Percentiles rank a stretch among this genome's conserved stretches.
Conservation (phyloP, 2,888 invertebrate species). For the Drosophila setosimentum region DNA sequence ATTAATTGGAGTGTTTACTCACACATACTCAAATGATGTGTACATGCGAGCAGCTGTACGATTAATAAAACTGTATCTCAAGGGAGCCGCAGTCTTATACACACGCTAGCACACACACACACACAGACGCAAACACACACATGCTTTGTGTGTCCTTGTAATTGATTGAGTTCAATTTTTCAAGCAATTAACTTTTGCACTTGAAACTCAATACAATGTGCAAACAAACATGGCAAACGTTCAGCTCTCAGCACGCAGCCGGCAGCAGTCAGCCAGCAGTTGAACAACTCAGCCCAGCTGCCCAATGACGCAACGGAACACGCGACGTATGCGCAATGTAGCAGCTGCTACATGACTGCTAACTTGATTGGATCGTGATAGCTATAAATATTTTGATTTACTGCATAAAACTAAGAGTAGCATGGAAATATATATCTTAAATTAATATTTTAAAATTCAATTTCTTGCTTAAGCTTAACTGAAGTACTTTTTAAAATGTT, state of each 20-base stretch:
- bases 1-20: conserved; percentile 55
- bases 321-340: conserved; percentile 46
- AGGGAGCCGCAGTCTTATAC: conserved; percentile 8
- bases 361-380: conserved; percentile 25
- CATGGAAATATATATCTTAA: neutral
- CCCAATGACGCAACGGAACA: conserved; percentile 24
- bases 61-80: conserved; percentile 20
- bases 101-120: neutral
- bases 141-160: conserved; percentile 37
- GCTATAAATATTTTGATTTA: conserved; percentile 10
- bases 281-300: neutral
- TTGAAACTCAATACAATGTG: conserved; percentile 67
- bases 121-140: neutral
- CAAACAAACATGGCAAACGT: conserved; percentile 56
- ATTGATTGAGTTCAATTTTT: conserved; percentile 80
- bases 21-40: conserved; percentile 17
- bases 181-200: conserved; percentile 76
- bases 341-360: conserved; percentile 15
- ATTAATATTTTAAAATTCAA: neutral
- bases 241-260: neutral
- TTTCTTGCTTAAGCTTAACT: neutral
- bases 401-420: conserved; percentile 5
- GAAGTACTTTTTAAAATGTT: conserved; percentile 19
- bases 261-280: neutral
- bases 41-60: conserved; percentile 14